A percentile compares a stretch with the other conserved stretches of the same genome.
These are phyloP conservation scores for Hetaerina titia DNA, from an alignment of 2,888 invertebrate species.

Conservation along the genomic window DNA sequence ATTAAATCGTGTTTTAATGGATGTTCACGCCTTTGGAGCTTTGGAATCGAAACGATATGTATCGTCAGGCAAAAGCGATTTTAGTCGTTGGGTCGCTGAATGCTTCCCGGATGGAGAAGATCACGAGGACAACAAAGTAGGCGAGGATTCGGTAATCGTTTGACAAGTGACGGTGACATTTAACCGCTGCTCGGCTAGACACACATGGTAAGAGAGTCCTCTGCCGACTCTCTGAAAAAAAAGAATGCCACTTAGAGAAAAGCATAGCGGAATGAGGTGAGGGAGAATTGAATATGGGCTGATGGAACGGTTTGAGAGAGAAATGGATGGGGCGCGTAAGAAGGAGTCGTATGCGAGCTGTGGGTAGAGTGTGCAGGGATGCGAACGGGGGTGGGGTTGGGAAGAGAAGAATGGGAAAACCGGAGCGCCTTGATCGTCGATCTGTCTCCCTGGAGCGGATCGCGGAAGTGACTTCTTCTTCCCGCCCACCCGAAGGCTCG, in stretches of 20 bases:
- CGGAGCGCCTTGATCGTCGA: constrained; percentile 14
- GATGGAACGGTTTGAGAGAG: not conserved
- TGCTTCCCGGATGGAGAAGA: too few relatives aligned
- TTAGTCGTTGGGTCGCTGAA: too few relatives aligned
- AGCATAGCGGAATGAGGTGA: not conserved
- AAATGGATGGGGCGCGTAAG: not conserved
- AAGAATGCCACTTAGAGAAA: not conserved
- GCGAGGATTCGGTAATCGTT: too few relatives aligned
- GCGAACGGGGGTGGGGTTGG: not conserved
- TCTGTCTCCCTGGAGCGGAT: not conserved
- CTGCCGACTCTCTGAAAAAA: not conserved
- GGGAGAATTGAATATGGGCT: not conserved
- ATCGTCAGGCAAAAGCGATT: too few relatives aligned
- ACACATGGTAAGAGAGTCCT: not conserved
- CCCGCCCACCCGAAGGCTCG: not conserved
- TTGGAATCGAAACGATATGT: too few relatives aligned
- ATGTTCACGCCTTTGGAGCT: too few relatives aligned
- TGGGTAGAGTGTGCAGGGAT: not conserved
- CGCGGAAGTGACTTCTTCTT: constrained; percentile 36
- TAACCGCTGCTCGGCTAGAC: too few relatives aligned
- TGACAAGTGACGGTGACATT: too few relatives aligned
- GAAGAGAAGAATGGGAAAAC: not conserved
- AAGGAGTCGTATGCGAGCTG: not conserved
- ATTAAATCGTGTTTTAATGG: too few relatives aligned
- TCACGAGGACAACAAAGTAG: too few relatives aligned